Base-by-base conservation (phyloP, 2,888 invertebrate genomes). In the Clusia tigrina region DNA sequence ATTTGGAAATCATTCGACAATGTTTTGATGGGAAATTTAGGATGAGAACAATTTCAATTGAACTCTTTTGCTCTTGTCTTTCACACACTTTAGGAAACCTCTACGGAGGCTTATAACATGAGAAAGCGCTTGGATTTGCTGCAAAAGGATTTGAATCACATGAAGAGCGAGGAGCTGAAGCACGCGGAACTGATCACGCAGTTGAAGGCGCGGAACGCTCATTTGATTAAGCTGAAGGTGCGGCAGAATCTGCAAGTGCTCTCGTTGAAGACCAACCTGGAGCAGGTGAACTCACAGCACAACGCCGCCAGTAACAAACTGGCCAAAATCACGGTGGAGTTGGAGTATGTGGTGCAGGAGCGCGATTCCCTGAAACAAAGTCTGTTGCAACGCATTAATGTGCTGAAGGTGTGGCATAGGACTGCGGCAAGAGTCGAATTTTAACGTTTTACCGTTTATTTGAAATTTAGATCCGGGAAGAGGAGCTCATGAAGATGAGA, bases 191-290 rank as follows among this genome's bases (percentile, higher is more conserved):
- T 78, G 32, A 74, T 81, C 25, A 71, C 77, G 1, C 70, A 74
- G 22, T 68, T 76, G 6, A 78, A 79, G 53, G 54, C 71, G 3
- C 62, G 74, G 69, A 76, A 76, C 23, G 83, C 80, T 32, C 71
- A 76, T n/a, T 60, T 80, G 2, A 74, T 78, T 15, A 81, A 81
- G 71, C 70, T 76, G n/a, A 81, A 79, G 53, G 79, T 83, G 26
- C 79, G 82, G 12, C 82, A 83, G 64, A 84, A 82, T 67, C 69
- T 83, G 12, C 82, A 84, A 69, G 78, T 83, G 52, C 74, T 82
- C 3, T 81, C 82, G 6, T 60, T 79, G 5, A 83, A 83, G 69
- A 77, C 82, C 1, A 81, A 81, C 60, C 68, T 82, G 53, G 81
- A 83, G 56, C 78, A 81, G 58, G 64, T 82, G 10, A 80, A 78